These are phyloP conservation scores for Nasonia vitripennis DNA, from an alignment of 1,140 invertebrate genomes.

Conservation along the genomic window DNA sequence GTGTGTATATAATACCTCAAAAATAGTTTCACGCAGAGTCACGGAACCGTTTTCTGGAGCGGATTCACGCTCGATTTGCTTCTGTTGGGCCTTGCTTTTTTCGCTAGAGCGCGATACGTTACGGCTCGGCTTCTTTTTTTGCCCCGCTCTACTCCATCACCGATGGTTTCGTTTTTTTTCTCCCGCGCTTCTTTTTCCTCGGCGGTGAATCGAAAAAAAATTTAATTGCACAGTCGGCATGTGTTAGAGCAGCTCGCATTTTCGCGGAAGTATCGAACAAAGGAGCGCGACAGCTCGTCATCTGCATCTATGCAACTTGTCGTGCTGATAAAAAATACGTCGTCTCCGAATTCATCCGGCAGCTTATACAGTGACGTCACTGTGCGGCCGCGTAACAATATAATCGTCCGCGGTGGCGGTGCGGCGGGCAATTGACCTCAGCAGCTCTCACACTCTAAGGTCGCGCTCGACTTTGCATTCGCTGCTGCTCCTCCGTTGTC, in stretches of 20 bases:
- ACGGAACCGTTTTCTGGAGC: constrained; percentile 5
- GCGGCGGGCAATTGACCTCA: constrained; percentile 66
- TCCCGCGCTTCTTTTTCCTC: constrained; percentile 18
- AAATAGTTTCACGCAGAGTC: constrained; percentile 17
- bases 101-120: constrained; percentile 19
- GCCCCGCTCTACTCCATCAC: neutral
- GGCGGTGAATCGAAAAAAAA: neutral
- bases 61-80: constrained; percentile 25
- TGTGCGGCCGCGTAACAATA: too few species aligned
- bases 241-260: neutral
- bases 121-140: neutral
- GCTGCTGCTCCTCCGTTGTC: constrained; percentile 32
- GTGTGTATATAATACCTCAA: neutral
- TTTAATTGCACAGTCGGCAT: neutral
- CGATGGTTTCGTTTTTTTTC: neutral
- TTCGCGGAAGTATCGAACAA: too few species aligned
- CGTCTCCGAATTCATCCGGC: too few species aligned
- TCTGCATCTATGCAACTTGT: too few species aligned
- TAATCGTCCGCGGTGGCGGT: constrained; percentile 4
- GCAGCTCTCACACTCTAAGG: constrained; percentile 55
- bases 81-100: constrained; percentile 37
- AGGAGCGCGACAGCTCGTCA: too few species aligned
- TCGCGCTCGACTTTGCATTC: constrained; percentile 62
- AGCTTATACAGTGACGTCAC: neutral
- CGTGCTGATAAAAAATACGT: too few species aligned